Base-by-base conservation (phyloP, 2,113 vertebrate species). In the Callaeas wilsoni region DNA sequence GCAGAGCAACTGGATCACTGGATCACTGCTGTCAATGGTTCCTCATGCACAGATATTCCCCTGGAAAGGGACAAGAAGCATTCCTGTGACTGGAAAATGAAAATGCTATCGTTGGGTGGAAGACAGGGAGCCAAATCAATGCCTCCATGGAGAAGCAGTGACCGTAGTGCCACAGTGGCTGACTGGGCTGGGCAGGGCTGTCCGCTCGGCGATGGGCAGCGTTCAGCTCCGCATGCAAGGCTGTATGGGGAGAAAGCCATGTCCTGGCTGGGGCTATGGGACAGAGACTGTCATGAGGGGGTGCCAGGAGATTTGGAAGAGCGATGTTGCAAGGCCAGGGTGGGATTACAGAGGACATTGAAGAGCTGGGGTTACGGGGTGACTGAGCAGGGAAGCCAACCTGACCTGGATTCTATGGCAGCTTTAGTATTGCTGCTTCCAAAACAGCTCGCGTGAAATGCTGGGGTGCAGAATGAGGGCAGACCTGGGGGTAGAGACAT, bases 201-300 rank as follows among this genome's bases (percentile, higher is more conserved):
- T 33, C 44, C 55, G 71, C 17, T 9, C 0, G 0, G 30, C 0
- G 0, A 26, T 17, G 33, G 29, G 26, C 53, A 35, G 50, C 4
- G 1, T 62, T 75, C 50, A 35, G 32, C 65, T 74, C 0, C 0
- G 0, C 35, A 10, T 39, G 30, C 9, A 25, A 75, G 35, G 42
- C 18, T 42, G 7, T 7, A 2, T 17, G 57, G 35, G 23, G 35
- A 71, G 44, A 88, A 78, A 50, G 13, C 15, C 60, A 21, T 20
- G 35, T 64, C 25, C n/a, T 94, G 50, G 3, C 22, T 69, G 37
- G 12, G 27, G 4, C 0, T 42, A 23, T 60, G 25, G 53, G 55
- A 53, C 11, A 44, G 49, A 55, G 39, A 60, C 68, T 59, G 75
- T 25, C 39, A 14, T 47, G 27, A 52, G 15, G 30, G 27, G 10